Conservation (phyloP, 2,113 vertebrate genomes). For the Acanthisitta chloris region DNA sequence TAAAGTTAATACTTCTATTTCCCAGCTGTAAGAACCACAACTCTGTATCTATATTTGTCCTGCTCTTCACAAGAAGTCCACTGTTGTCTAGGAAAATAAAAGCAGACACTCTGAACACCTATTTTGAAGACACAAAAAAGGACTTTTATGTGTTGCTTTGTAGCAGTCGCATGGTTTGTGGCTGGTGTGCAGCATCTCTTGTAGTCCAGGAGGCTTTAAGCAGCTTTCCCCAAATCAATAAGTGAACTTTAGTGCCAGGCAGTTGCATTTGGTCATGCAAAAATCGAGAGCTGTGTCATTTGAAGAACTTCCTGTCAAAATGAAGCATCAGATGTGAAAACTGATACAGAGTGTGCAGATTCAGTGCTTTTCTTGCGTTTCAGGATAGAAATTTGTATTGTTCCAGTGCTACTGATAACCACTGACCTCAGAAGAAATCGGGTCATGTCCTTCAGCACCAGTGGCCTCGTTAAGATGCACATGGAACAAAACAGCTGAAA, state of each 20-base stretch:
- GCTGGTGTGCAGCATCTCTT: background rate
- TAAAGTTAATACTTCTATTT: background rate
- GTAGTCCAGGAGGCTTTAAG: background rate
- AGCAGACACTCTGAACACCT: background rate
- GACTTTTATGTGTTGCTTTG: background rate
- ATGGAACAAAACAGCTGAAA: background rate
- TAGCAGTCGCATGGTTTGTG: fast-evolving
- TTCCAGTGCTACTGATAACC: background rate
- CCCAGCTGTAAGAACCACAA: background rate
- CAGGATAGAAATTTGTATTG: background rate
- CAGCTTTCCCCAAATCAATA: background rate
- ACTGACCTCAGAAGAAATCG: background rate
- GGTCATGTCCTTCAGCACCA: background rate
- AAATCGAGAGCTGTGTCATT: background rate
- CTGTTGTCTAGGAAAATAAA: background rate
- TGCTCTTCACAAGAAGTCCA: background rate
- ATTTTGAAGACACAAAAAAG: background rate
- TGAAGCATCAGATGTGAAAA: background rate
- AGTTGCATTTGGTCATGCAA: background rate
- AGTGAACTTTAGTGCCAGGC: background rate
- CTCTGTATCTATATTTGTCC: background rate
- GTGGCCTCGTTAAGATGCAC: background rate
- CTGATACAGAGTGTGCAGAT: background rate
- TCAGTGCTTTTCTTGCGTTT: background rate
- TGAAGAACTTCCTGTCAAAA: background rate